Evolutionary conservation across 2,113 vertebrate genomes (phyloP).

Genomic region (Callorhinus ursinus): DNA sequence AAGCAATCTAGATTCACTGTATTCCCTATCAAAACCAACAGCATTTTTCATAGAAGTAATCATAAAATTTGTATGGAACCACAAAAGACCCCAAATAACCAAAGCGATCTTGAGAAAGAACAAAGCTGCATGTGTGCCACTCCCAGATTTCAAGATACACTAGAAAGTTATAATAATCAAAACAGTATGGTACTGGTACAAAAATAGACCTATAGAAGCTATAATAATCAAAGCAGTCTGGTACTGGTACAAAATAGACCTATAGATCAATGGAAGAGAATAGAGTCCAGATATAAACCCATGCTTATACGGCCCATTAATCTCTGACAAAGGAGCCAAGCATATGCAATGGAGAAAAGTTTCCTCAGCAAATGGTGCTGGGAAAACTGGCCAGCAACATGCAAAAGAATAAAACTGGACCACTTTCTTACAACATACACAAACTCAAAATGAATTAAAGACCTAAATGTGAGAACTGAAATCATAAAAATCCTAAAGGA

Average conservation of each 20-base stretch:
- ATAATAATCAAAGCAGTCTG: neutral
- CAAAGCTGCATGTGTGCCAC: neutral
- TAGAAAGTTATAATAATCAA: neutral
- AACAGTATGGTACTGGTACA: neutral
- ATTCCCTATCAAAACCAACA: neutral
- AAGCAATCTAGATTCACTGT: neutral
- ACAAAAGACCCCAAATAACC: neutral
- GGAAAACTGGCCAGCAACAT: neutral
- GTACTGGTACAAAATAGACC: neutral
- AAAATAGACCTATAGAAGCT: neutral
- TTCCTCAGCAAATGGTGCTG: neutral
- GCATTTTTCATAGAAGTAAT: neutral
- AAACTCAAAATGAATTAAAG: neutral
- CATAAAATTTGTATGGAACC: neutral
- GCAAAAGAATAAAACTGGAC: neutral
- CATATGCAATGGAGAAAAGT: neutral
- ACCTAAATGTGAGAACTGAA: neutral
- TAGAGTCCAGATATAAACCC: neutral
- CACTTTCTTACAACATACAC: neutral
- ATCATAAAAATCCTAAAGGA: neutral
- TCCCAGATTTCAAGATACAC: neutral
- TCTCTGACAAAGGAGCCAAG: neutral
- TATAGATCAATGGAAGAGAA: neutral
- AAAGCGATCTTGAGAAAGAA: neutral
- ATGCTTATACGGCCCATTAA: neutral